These are phyloP conservation scores for Ctenopoma multispine DNA, from an alignment of 2,797 vertebrate species.

Conservation along the genomic window DNA sequence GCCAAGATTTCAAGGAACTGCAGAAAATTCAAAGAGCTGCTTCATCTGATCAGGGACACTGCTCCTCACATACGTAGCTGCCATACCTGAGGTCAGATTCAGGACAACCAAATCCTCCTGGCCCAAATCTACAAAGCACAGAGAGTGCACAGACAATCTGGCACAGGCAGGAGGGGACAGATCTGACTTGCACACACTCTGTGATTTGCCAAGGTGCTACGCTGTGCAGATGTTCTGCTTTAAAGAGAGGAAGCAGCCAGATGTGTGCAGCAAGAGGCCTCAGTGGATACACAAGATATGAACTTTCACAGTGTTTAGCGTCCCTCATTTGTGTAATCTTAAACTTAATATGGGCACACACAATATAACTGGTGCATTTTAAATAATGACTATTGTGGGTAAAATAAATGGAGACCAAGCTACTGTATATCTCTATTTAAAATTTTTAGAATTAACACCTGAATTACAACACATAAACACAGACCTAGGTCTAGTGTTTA, in stretches of 20 bases:
- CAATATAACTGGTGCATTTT: not conserved
- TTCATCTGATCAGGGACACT: constrained; percentile 10
- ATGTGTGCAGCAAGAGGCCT: constrained; percentile 13
- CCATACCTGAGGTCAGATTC: constrained; percentile 55
- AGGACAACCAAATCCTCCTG: constrained; percentile 72
- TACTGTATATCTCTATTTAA: not conserved
- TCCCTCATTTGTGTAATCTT: constrained; percentile 1
- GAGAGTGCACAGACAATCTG: constrained; percentile 46
- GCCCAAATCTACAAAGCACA: constrained; percentile 69
- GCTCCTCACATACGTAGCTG: not conserved
- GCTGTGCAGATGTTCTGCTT: constrained; percentile 32
- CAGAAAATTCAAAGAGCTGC: constrained; percentile 1
- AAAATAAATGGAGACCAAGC: not conserved
- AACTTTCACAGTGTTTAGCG: not conserved
- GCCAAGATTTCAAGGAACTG: constrained; percentile 46
- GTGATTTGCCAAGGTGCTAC: constrained; percentile 14
- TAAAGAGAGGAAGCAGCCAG: constrained; percentile 17
- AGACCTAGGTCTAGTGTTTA: not conserved
- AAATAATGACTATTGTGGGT: not conserved
- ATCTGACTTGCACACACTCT: constrained; percentile 43
- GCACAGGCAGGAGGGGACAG: constrained; percentile 42
- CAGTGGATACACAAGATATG: constrained; percentile 1
- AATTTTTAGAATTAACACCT: not conserved
- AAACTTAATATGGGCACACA: not conserved
- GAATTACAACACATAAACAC: not conserved